phyloP scores from a whole-genome alignment of 2,113 vertebrate species.

The Sinocyclocheilus grahami region DNA sequence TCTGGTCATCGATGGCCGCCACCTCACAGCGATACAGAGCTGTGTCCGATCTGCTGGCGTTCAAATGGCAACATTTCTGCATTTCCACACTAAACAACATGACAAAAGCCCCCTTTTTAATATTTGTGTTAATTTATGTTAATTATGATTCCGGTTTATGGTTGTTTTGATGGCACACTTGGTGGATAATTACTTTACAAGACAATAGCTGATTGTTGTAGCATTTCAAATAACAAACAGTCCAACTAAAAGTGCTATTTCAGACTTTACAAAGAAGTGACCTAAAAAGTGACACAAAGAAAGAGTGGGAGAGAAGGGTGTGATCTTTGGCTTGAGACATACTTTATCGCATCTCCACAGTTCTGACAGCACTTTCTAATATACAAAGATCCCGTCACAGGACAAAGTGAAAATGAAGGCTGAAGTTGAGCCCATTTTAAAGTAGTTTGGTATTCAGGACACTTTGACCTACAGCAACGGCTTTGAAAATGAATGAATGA shows the following conservation, averaged over 20 bases:
- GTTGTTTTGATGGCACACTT: slow-evolving; percentile 29
- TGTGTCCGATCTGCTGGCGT: slow-evolving; percentile 86
- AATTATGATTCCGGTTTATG: not conserved
- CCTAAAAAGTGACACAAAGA: not conserved
- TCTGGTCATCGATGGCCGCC: slow-evolving; percentile 86
- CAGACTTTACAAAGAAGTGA: not conserved
- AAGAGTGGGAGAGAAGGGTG: not conserved
- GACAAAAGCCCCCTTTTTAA: not conserved
- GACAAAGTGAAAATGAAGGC: slow-evolving; percentile 1
- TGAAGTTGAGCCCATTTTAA: not conserved
- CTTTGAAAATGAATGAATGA: slow-evolving; percentile 5
- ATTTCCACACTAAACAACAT: not conserved
- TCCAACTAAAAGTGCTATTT: not conserved
- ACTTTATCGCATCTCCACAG: not conserved
- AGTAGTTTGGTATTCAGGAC: slow-evolving; percentile 34
- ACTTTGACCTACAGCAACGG: not conserved
- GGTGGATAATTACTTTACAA: slow-evolving; percentile 55
- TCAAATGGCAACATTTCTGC: slow-evolving; percentile 59
- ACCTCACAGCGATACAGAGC: slow-evolving; percentile 95
- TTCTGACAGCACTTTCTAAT: not conserved
- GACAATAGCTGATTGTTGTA: slow-evolving; percentile 66
- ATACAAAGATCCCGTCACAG: not conserved
- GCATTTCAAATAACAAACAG: not conserved
- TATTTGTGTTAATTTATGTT: not conserved
- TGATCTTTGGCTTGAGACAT: not conserved